phyloP scores from a whole-genome alignment of 2,113 vertebrate genomes.

The Corythaixoides concolor region DNA sequence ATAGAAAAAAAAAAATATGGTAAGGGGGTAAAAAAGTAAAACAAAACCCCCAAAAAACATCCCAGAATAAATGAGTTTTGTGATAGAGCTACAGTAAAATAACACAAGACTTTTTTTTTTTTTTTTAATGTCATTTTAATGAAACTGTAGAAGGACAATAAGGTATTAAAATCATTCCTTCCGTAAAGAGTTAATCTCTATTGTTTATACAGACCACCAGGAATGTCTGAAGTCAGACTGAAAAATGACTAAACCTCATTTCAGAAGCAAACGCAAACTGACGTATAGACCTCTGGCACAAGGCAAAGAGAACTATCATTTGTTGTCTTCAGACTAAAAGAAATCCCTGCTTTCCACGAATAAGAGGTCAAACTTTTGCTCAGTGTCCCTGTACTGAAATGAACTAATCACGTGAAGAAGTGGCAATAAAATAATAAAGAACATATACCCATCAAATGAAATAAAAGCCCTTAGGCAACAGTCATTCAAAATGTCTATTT shows the following conservation, averaged over 20 bases:
- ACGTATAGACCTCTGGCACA: background rate
- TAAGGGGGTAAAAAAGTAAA: background rate
- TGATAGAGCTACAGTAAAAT: background rate
- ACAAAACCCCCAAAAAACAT: background rate
- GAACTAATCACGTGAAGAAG: background rate
- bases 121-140: background rate
- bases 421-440: background rate
- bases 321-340: background rate
- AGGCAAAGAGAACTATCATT: background rate
- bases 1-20: background rate
- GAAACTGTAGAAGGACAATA: background rate
- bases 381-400: background rate
- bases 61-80: background rate
- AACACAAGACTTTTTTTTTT: background rate
- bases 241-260: background rate
- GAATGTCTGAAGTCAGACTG: background rate
- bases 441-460: background rate
- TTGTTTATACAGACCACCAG: background rate
- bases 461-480: background rate
- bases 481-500: background rate
- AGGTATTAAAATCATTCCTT: background rate
- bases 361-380: background rate
- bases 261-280: conserved; percentile 8
- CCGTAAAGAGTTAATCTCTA: background rate
- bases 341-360: background rate